Conservation (phyloP, 2,888 invertebrate species). For the Folsomia candida region DNA sequence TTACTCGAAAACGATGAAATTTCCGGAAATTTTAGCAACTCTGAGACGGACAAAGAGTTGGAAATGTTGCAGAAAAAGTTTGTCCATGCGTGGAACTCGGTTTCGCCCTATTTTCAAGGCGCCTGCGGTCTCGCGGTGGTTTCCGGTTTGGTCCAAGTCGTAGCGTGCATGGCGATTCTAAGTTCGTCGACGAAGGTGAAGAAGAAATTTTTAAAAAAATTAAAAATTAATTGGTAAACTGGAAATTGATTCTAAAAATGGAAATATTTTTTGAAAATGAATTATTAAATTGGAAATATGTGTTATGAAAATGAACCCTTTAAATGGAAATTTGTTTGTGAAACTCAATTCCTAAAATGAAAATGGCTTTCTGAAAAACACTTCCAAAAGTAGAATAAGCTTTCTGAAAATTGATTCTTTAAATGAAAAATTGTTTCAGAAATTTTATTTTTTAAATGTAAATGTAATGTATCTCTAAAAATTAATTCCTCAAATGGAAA, state of each 20-base stretch:
- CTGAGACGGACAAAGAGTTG: neutral
- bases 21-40: neutral
- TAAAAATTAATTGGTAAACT: too few species aligned
- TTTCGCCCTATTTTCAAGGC: constrained; percentile 12
- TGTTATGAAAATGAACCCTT: too few species aligned
- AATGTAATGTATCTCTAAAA: too few species aligned
- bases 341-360: too few species aligned
- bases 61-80: neutral
- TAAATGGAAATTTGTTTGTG: too few species aligned
- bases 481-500: too few species aligned
- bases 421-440: neutral
- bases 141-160: neutral
- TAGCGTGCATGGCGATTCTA: constrained; percentile 1
- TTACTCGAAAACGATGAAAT: neutral
- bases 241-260: neutral
- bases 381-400: too few species aligned
- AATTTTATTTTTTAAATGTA: neutral
- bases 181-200: constrained; percentile 2
- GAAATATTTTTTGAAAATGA: too few species aligned
- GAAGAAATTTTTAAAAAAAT: too few species aligned
- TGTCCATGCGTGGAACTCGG: neutral
- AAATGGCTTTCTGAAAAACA: too few species aligned
- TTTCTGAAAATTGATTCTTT: too few species aligned
- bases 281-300: too few species aligned
- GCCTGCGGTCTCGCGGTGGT: constrained; percentile 1